These are phyloP conservation scores for Saimiri boliviensis DNA, from an alignment of 2,113 vertebrate species.

Conservation along the genomic window DNA sequence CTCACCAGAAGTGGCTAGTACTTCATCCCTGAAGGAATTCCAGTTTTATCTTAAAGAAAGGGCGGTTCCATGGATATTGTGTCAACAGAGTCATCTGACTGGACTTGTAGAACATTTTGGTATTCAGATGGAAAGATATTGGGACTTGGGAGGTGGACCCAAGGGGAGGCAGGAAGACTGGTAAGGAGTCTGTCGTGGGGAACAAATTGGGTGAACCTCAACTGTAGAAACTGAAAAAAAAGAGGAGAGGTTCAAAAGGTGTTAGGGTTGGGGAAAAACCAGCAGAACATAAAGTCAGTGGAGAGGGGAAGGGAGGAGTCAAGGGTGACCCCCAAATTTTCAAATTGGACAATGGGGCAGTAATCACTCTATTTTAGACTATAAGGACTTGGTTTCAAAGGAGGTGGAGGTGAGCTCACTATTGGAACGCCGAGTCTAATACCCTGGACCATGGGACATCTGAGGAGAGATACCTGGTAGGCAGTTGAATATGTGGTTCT, in stretches of 20 bases:
- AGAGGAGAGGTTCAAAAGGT: background rate
- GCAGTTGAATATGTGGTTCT: background rate
- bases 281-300: background rate
- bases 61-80: background rate
- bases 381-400: background rate
- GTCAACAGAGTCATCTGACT: background rate
- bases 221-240: background rate
- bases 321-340: background rate
- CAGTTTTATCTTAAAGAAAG: background rate
- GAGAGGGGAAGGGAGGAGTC: background rate
- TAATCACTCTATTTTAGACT: background rate
- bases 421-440: background rate
- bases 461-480: background rate
- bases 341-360: background rate
- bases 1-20: background rate
- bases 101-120: background rate
- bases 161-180: background rate
- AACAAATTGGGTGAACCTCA: background rate
- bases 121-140: background rate
- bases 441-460: background rate
- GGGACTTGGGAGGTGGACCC: background rate
- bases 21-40: background rate
- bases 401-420: background rate
- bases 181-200: background rate
- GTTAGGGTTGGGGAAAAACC: background rate